These are phyloP conservation scores for Brachyhypopomus gauderio DNA, from an alignment of 2,113 vertebrate species.

Conservation along the genomic window DNA sequence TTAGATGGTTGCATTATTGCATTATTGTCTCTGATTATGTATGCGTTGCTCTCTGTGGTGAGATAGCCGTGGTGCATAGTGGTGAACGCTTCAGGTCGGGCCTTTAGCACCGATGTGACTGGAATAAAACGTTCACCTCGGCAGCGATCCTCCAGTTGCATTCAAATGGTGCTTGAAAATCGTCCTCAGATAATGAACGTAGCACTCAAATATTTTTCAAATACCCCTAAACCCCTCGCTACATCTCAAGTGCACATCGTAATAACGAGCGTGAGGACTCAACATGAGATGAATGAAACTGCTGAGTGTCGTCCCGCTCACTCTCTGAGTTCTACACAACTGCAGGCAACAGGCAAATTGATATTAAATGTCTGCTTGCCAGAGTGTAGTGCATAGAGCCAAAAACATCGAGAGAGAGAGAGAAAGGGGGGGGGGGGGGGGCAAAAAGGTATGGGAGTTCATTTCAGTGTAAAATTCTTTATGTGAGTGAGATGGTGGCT, in stretches of 20 bases:
- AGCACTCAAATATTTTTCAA: too few relatives aligned
- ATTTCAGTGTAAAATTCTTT: neutral
- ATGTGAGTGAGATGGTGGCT: neutral
- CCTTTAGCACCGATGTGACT: conserved; percentile 17
- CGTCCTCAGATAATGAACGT: conserved; percentile 9
- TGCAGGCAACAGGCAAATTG: conserved; percentile 45
- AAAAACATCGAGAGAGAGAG: conserved; percentile 7
- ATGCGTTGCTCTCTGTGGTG: conserved; percentile 2
- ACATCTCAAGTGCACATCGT: too few relatives aligned
- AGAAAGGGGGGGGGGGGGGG: neutral
- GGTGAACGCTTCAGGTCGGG: conserved; percentile 23
- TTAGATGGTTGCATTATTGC: neutral
- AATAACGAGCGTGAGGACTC: too few relatives aligned
- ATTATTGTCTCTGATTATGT: neutral
- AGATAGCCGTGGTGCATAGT: neutral
- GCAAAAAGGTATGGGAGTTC: neutral
- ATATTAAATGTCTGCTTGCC: conserved; percentile 55
- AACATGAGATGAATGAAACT: conserved; percentile 22
- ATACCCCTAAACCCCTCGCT: too few relatives aligned
- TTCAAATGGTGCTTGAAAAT: conserved; percentile 26
- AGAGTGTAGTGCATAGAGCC: conserved; percentile 21
- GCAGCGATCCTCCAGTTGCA: conserved; percentile 10
- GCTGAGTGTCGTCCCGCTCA: conserved; percentile 32
- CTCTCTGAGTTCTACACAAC: conserved; percentile 44
- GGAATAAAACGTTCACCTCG: neutral